Percentiles rank a stretch among this genome's conserved stretches.
Evolutionary conservation across 1,140 invertebrate genomes (phyloP).

Genomic region (Cydia amplana): DNA sequence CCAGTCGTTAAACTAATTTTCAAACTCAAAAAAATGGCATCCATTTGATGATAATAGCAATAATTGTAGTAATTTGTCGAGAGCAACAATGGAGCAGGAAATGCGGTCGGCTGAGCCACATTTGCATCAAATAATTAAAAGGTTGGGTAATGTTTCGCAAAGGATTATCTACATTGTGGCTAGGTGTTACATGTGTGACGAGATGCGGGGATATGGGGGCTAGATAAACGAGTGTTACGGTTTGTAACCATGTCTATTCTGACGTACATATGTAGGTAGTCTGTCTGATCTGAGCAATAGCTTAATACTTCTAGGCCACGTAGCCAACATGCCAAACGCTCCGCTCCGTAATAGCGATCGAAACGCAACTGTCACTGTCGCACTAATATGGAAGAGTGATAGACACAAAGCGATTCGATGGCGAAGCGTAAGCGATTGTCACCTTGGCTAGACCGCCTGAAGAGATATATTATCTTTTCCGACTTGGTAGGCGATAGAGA

Average conservation of each 20-base stretch:
- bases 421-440: no score
- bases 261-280: no score
- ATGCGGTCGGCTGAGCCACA: constrained; percentile 42
- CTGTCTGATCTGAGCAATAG: no score
- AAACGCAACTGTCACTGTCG: no score
- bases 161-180: constrained; percentile 19
- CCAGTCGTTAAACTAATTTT: neutral
- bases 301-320: no score
- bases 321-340: no score
- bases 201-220: neutral
- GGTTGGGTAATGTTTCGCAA: constrained; percentile 29
- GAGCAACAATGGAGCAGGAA: constrained; percentile 38
- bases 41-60: constrained; percentile 26
- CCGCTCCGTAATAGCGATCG: no score
- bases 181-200: neutral
- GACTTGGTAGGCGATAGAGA: no score
- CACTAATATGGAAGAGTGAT: no score
- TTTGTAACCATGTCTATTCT: neutral
- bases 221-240: neutral
- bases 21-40: constrained; percentile 1
- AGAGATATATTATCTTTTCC: no score
- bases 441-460: no score
- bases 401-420: no score
- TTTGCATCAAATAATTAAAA: constrained; percentile 41
- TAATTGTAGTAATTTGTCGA: constrained; percentile 27